phyloP scores from a whole-genome alignment of 1,140 invertebrate genomes.

The Cryptotermes secundus region DNA sequence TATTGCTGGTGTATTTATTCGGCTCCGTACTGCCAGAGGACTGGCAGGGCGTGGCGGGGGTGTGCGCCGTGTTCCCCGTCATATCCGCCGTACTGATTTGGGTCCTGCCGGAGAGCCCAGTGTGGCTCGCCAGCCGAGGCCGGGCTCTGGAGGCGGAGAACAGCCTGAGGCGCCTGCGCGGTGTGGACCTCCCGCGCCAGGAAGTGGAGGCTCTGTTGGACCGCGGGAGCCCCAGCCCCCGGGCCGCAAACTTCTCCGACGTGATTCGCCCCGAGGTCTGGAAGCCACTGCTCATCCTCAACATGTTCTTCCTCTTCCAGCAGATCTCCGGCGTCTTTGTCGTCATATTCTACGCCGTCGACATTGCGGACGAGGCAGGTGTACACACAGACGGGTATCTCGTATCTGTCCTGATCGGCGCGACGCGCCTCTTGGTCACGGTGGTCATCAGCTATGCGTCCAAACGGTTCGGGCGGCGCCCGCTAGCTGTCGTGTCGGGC shows the following conservation, averaged over 20 bases:
- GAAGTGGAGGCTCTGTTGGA: not conserved
- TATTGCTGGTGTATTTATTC: constrained; percentile 60
- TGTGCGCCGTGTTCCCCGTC: constrained; percentile 61
- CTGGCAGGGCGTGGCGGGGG: constrained; percentile 60
- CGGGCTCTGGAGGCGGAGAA: not conserved
- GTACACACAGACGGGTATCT: constrained; percentile 58
- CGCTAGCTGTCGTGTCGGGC: constrained; percentile 41
- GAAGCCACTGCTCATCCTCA: constrained; percentile 65
- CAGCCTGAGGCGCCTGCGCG: not conserved
- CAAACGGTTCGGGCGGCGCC: constrained; percentile 55
- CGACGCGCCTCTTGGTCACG: constrained; percentile 55
- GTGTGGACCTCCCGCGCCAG: not conserved
- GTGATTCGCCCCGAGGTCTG: constrained; percentile 50
- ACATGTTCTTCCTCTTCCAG: constrained; percentile 73
- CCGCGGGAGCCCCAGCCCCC: not conserved
- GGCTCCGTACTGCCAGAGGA: constrained; percentile 58
- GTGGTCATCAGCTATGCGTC: constrained; percentile 54
- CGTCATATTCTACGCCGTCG: constrained; percentile 70
- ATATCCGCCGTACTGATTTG: constrained; percentile 52
- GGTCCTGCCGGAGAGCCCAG: constrained; percentile 49
- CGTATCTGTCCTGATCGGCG: constrained; percentile 56
- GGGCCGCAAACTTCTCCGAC: no score
- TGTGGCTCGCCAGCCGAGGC: constrained; percentile 22
- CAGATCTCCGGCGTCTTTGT: constrained; percentile 76
- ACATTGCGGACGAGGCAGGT: constrained; percentile 61